These are phyloP conservation scores for Platycheirus albimanus DNA, from an alignment of 2,888 invertebrate genomes.

Conservation along the genomic window DNA sequence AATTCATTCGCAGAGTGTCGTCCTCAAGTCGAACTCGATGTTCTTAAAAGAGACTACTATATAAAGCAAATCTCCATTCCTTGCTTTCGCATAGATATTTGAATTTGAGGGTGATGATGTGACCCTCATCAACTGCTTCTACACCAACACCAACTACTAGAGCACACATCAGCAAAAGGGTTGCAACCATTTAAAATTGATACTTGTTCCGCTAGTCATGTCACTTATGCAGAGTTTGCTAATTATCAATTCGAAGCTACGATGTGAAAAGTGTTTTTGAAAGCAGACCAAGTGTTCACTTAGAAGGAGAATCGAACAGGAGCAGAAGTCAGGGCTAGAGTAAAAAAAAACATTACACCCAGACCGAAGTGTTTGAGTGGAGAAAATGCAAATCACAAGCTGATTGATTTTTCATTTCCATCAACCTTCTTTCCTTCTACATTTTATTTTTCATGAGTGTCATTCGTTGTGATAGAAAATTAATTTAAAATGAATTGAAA, in stretches of 20 bases:
- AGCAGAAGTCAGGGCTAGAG: not conserved
- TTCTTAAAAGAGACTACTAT: slow-evolving; percentile 4
- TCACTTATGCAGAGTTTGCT: slow-evolving; percentile 74
- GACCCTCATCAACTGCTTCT: slow-evolving; percentile 48
- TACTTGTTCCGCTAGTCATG: slow-evolving; percentile 63
- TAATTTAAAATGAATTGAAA: slow-evolving; percentile 56
- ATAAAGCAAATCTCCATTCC: slow-evolving; percentile 24
- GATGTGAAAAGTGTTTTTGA: slow-evolving; percentile 50
- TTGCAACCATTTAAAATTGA: slow-evolving; percentile 64
- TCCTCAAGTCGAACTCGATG: slow-evolving; percentile 39
- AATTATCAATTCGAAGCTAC: slow-evolving; percentile 66
- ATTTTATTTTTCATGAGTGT: slow-evolving; percentile 37
- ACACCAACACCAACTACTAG: no score
- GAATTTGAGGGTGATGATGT: slow-evolving; percentile 38
- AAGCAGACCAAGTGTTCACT: slow-evolving; percentile 26
- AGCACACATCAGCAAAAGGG: slow-evolving; percentile 47
- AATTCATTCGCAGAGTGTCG: slow-evolving; percentile 57
- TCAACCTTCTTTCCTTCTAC: slow-evolving; percentile 16
- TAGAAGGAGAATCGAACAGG: not conserved
- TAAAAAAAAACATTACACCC: slow-evolving; percentile 1
- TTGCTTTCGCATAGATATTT: not conserved
- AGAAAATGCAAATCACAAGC: slow-evolving; percentile 69
- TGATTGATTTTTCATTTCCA: slow-evolving; percentile 71
- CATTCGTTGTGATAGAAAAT: slow-evolving; percentile 68
- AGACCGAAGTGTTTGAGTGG: slow-evolving; percentile 58